Base-by-base conservation (phyloP, 2,888 invertebrate species). In the Lasius platythorax region DNA sequence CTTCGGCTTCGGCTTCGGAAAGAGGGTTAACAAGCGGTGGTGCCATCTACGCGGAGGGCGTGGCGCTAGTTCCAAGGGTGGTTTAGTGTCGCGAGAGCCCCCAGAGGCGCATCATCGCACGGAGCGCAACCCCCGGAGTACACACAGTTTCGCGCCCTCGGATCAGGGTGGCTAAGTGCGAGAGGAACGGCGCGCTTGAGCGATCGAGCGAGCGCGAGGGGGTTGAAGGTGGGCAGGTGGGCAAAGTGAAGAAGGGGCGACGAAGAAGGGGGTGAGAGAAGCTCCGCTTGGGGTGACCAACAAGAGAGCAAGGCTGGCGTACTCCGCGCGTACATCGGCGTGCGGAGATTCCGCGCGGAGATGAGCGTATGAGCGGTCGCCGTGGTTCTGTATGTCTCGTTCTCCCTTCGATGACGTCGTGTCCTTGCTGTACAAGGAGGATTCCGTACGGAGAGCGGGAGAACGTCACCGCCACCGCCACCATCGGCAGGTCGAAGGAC, bases 1-100 rank as follows among this genome's bases (percentile, higher is more conserved):
- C 12, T 23, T 23, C 23, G 53, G 37, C 63, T 82, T 64, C 12
- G 72, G 40, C 82, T 63, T 67, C 66, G 56, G 33, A 64, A 68
- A 79, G 72, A 43, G 66, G 82, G 82, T 83, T 84, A 64, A 50
- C 73, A 84, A 86, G 83, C 82, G 74, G 90, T 91, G 90, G 91
- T 91, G 90, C 90, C 90, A 91, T 90, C 94, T 93, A 89, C 90
- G 87, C 86, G 91, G 93, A 94, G 93, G 93, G 93, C 93, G 93
- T 94, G 93, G 94, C 93, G 94, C 93, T 91, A 93, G 92, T 89
- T 92, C 90, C 84, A 85, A 87, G 88, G 83, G 87, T 73, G 88
- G 88, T 85, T 93, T 91, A 94, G 93, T 93, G 84, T 87, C 89
- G 93, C 91, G 92, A 92, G 91, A 92, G 92, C 92, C 88, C 86